phyloP scores from a whole-genome alignment of 2,888 invertebrate species.

The Embidobia sp. region DNA sequence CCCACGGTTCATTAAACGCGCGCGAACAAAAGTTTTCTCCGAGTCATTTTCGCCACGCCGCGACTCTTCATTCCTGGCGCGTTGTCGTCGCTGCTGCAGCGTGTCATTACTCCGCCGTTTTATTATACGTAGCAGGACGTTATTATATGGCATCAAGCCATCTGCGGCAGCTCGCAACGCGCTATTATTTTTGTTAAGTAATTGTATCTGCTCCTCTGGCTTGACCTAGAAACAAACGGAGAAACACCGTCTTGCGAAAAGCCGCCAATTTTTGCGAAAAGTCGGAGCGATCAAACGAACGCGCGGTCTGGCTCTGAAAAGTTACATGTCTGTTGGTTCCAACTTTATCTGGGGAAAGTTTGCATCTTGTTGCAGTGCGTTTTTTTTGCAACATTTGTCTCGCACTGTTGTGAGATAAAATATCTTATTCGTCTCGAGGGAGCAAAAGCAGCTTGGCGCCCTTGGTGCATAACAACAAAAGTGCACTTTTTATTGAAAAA shows the following conservation, averaged over 20 bases:
- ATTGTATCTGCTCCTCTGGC: conserved; percentile 36
- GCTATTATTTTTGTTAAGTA: conserved; percentile 49
- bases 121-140: conserved; percentile 40
- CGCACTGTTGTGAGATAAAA: no score
- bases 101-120: conserved; percentile 42
- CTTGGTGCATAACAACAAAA: no score
- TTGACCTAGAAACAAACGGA: conserved; percentile 37
- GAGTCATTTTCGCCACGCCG: conserved; percentile 12
- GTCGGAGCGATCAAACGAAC: conserved; percentile 5
- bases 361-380: no score
- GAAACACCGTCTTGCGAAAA: conserved; percentile 16
- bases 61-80: conserved; percentile 32
- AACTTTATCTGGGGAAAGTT: no score
- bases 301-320: conserved; percentile 3
- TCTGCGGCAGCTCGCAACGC: conserved; percentile 28
- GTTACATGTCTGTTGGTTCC: no score
- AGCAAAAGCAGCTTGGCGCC: no score
- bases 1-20: conserved; percentile 35
- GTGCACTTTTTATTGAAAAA: no score
- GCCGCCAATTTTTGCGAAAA: no score
- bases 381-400: no score
- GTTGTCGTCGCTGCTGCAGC: conserved; percentile 28
- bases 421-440: no score
- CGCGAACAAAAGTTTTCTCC: conserved; percentile 25
- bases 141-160: conserved; percentile 51